phyloP scores from a whole-genome alignment of 2,797 vertebrate genomes.

The Amblyopsis hoosieri region DNA sequence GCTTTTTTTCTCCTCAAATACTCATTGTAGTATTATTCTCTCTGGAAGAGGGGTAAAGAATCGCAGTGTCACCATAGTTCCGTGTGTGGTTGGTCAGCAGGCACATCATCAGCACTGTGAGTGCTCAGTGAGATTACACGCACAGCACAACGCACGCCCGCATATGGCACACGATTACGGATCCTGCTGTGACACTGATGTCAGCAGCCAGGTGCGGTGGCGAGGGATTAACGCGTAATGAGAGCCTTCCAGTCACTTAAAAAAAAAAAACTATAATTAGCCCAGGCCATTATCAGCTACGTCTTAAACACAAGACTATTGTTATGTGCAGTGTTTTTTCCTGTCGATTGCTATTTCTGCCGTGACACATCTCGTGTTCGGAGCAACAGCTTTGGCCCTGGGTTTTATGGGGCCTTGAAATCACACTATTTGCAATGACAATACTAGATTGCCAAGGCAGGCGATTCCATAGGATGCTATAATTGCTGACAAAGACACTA shows the following conservation, averaged over 20 bases:
- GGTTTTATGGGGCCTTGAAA: constrained; percentile 35
- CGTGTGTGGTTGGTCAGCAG: constrained; percentile 3
- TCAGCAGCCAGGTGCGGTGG: constrained; percentile 65
- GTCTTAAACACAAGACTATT: constrained; percentile 14
- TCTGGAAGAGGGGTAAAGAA: constrained; percentile 27
- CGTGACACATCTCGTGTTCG: constrained; percentile 44
- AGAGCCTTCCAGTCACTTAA: constrained; percentile 52
- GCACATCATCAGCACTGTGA: background rate
- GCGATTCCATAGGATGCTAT: constrained; percentile 24
- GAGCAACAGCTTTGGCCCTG: constrained; percentile 34
- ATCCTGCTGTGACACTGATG: constrained; percentile 41
- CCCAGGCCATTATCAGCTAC: constrained; percentile 34
- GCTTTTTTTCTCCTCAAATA: constrained; percentile 27
- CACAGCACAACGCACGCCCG: constrained; percentile 10
- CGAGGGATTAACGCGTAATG: constrained; percentile 53
- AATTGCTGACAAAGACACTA: constrained; percentile 22
- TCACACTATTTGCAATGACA: constrained; percentile 30
- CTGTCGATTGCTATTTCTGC: constrained; percentile 33
- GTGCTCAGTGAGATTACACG: background rate
- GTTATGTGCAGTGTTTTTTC: constrained; percentile 32
- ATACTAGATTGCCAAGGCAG: constrained; percentile 43
- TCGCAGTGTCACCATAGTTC: constrained; percentile 18
- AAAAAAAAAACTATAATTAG: constrained; percentile 53
- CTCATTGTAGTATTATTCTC: background rate
- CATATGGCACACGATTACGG: background rate